Conservation (phyloP, 2,888 invertebrate species). For the Noctua fimbriata region DNA sequence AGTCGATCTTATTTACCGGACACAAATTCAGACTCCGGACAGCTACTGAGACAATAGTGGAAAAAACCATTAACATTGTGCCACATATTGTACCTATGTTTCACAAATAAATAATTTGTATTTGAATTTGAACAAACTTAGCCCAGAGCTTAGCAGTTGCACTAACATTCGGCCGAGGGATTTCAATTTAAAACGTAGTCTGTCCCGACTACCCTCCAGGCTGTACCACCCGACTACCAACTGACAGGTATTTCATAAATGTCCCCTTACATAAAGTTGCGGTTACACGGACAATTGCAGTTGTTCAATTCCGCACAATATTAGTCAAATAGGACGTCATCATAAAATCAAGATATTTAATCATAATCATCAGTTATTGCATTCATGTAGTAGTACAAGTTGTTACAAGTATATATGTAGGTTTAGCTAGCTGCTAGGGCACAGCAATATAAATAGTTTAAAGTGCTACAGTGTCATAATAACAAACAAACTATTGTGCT, state of each 20-base stretch:
- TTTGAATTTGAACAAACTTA: no score
- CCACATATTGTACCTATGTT: no score
- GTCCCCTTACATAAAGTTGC: background rate
- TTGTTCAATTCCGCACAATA: background rate
- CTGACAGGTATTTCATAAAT: background rate
- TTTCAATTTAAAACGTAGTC: background rate
- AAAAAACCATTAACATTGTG: background rate
- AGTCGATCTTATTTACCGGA: background rate
- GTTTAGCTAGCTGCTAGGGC: no score
- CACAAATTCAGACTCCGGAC: background rate
- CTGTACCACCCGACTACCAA: background rate
- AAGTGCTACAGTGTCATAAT: no score
- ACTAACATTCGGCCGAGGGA: background rate
- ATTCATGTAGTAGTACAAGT: no score
- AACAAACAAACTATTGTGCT: no score
- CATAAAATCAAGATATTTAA: background rate
- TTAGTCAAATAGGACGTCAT: background rate
- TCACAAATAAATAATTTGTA: no score
- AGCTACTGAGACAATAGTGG: background rate
- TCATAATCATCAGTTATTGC: no score
- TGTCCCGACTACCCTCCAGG: background rate
- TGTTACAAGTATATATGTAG: no score
- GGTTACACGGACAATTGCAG: background rate
- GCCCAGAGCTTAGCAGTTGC: background rate
- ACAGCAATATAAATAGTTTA: no score